Conservation (phyloP, 2,113 vertebrate species). For the rat (Rattus norvegicus) region GRCr8 NC_086019.1:31516001-31516500, state of each 20-base stretch:
- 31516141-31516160: neutral
- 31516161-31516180: neutral
- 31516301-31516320: neutral
- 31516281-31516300: fast-evolving
- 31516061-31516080: neutral
- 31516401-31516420: neutral
- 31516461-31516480: neutral
- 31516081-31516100: neutral
- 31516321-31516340: fast-evolving
- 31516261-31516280: neutral
- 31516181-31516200: conserved; percentile 35
- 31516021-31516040: neutral
- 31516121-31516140: neutral
- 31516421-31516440: neutral
- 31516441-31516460: neutral
- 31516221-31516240: neutral
- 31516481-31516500: neutral
- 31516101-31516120: neutral
- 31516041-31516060: neutral
- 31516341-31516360: neutral
- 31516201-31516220: neutral
- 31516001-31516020: neutral
- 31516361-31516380: neutral
- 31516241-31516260: neutral
- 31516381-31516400: neutral